Percentiles rank a stretch among this genome's conserved stretches.
Conservation (phyloP, 2,888 invertebrate species). For the Callinectes sapidus region DNA sequence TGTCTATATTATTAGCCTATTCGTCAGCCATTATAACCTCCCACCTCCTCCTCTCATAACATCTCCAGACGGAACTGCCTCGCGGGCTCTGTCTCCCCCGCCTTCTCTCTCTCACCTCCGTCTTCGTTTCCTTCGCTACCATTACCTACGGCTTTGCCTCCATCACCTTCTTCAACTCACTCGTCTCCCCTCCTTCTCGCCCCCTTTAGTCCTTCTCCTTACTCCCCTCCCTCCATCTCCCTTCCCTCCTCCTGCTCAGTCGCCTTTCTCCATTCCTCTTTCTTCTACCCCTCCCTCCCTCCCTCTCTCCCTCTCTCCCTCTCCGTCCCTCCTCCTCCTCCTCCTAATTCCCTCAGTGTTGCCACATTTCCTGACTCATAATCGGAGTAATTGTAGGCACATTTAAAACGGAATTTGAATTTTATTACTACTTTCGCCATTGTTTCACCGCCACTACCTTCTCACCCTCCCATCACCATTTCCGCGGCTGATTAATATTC, state of each 20-base stretch:
- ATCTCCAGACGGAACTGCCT: conserved; percentile 37
- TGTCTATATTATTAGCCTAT: conserved; percentile 22
- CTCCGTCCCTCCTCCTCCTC: conserved; percentile 2
- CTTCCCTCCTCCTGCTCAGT: not conserved
- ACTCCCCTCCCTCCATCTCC: not conserved
- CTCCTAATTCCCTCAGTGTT: conserved; percentile 27
- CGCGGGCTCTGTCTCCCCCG: conserved; percentile 12
- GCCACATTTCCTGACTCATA: conserved; percentile 29
- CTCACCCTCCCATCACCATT: conserved; percentile 26
- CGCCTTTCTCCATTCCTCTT: not conserved
- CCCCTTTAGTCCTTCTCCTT: conserved; percentile 26
- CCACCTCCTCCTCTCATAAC: conserved; percentile 38
- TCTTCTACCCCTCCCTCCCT: conserved; percentile 12
- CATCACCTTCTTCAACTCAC: conserved; percentile 36
- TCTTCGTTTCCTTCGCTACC: conserved; percentile 34
- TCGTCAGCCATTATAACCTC: conserved; percentile 27
- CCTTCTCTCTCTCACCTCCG: conserved; percentile 8
- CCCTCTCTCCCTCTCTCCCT: not conserved
- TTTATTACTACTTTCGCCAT: conserved; percentile 28
- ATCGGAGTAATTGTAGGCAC: conserved; percentile 19
- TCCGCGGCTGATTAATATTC: conserved; percentile 28
- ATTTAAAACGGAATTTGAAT: conserved; percentile 21
- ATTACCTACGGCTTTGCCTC: conserved; percentile 35
- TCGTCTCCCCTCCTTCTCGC: not conserved
- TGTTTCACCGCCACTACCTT: conserved; percentile 11